phyloP scores from a whole-genome alignment of 2,888 invertebrate species.

The Eledone cirrhosa region DNA sequence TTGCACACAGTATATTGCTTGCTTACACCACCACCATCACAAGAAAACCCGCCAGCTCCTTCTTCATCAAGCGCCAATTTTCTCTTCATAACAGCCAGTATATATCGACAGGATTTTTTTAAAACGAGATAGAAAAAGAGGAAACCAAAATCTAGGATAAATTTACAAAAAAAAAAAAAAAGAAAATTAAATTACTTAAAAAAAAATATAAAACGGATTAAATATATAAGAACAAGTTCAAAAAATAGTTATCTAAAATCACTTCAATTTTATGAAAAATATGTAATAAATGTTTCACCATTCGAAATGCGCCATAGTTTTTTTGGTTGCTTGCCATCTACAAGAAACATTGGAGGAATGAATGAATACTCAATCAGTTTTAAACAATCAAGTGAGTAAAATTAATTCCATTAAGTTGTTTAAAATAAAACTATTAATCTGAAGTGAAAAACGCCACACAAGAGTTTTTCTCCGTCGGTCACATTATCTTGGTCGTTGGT shows the following conservation, averaged over 20 bases:
- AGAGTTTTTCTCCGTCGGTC: too few relatives aligned
- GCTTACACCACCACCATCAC: slow-evolving; percentile 25
- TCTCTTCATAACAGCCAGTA: slow-evolving; percentile 22
- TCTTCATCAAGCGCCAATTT: slow-evolving; percentile 26
- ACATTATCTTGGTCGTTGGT: too few relatives aligned
- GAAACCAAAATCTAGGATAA: neutral
- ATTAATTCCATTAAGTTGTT: too few relatives aligned
- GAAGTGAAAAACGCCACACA: too few relatives aligned
- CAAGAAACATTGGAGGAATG: slow-evolving; percentile 4
- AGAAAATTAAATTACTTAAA: neutral
- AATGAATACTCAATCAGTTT: slow-evolving; percentile 2
- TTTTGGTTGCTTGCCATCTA: slow-evolving; percentile 3
- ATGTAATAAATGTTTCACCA: slow-evolving; percentile 22
- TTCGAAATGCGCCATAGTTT: slow-evolving; percentile 16
- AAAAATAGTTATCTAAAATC: neutral
- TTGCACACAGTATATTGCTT: slow-evolving; percentile 12
- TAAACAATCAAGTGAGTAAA: too few relatives aligned
- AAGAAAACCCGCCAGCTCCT: slow-evolving; percentile 22
- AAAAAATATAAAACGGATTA: neutral
- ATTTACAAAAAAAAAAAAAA: neutral
- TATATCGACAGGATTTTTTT: neutral
- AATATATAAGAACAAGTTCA: neutral
- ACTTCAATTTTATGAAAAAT: neutral
- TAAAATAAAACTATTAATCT: too few relatives aligned
- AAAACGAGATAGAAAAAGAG: neutral